Percentiles rank a stretch among this genome's conserved stretches.
Evolutionary conservation across 2,113 vertebrate genomes (phyloP).

Genomic region (Cheirogaleus medius): DNA sequence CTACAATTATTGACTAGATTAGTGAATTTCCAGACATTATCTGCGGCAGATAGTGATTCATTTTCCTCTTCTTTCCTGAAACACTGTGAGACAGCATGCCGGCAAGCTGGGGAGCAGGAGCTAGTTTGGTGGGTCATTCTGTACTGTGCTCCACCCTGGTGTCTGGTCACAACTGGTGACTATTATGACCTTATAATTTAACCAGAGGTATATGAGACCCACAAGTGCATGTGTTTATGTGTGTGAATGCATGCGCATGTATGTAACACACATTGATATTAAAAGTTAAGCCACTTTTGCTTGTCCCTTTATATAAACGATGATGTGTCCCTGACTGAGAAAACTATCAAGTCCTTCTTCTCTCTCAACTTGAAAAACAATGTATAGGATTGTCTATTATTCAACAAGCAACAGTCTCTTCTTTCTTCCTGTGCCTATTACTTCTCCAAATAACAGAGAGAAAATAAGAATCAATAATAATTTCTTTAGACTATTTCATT

Average conservation of each 20-base stretch:
- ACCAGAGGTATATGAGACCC: neutral
- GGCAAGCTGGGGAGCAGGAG: neutral
- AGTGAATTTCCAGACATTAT: conserved; percentile 13
- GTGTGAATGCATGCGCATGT: neutral
- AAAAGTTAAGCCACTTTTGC: neutral
- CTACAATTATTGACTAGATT: conserved; percentile 25
- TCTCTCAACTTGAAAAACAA: neutral
- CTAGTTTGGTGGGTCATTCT: neutral
- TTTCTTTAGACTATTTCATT: conserved; percentile 42
- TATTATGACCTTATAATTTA: neutral
- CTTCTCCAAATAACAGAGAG: conserved; percentile 24
- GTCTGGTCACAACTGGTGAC: neutral
- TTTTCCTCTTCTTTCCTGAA: neutral
- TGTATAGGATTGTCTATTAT: neutral
- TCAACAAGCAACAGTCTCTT: neutral
- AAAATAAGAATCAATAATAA: conserved; percentile 41
- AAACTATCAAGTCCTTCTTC: neutral
- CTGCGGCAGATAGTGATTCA: neutral
- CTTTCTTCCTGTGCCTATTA: neutral
- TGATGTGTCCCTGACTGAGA: neutral
- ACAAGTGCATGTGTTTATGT: neutral
- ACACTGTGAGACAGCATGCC: neutral
- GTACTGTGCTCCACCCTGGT: neutral
- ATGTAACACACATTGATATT: neutral
- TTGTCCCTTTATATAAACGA: neutral